Evolutionary conservation across 2,113 vertebrate genomes (phyloP).

Genomic region (Alligator mississippiensis): DNA sequence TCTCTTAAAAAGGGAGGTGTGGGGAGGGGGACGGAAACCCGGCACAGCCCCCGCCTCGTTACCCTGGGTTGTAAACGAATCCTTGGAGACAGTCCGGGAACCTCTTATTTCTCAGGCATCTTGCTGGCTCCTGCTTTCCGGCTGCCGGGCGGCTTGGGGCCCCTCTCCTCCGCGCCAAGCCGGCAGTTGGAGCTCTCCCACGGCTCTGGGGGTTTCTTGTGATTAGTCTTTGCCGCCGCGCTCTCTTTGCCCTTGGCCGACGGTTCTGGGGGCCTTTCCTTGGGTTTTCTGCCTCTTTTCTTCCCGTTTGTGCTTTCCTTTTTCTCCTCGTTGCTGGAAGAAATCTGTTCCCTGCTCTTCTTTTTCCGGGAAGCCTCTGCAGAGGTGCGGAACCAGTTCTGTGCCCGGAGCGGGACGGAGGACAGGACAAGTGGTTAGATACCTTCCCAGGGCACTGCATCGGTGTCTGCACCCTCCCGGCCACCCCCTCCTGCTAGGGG

Average conservation of each 20-base stretch:
- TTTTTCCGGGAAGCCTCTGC: slow-evolving; percentile 82
- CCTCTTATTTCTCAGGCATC: slow-evolving; percentile 77
- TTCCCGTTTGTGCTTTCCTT: slow-evolving; percentile 83
- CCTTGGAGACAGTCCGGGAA: slow-evolving; percentile 57
- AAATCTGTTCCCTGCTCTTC: slow-evolving; percentile 80
- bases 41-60: slow-evolving; percentile 43
- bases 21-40: not conserved
- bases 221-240: slow-evolving; percentile 67
- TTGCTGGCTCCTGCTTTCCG: slow-evolving; percentile 73
- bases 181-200: slow-evolving; percentile 64
- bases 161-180: slow-evolving; percentile 66
- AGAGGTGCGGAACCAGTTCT: slow-evolving; percentile 98
- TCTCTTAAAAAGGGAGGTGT: slow-evolving; percentile 19
- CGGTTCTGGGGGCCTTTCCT: slow-evolving; percentile 81
- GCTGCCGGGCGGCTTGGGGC: slow-evolving; percentile 48
- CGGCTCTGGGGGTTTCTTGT: slow-evolving; percentile 53
- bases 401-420: not conserved
- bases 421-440: not conserved
- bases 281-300: slow-evolving; percentile 94
- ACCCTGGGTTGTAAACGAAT: slow-evolving; percentile 75
- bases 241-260: slow-evolving; percentile 55
- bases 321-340: slow-evolving; percentile 81
- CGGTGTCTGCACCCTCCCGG: not conserved
- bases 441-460: not conserved
- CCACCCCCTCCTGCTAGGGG: not conserved